These are phyloP conservation scores for Saccostrea echinata DNA, from an alignment of 1,140 invertebrate species.

Conservation along the genomic window DNA sequence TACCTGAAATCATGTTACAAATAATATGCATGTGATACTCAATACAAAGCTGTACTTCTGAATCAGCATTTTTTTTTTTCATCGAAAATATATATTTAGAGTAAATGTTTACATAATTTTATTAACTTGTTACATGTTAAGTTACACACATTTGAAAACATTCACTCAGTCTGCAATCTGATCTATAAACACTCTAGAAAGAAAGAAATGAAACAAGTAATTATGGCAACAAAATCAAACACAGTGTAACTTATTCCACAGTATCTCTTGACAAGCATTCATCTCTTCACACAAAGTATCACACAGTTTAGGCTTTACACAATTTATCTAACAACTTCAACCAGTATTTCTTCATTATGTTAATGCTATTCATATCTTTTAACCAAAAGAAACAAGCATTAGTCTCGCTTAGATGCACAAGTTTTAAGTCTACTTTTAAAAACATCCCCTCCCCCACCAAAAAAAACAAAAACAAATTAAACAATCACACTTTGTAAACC, in stretches of 20 bases:
- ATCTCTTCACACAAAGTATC: not conserved
- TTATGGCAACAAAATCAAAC: not conserved
- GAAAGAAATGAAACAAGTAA: conserved; percentile 4
- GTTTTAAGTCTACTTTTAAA: too few relatives aligned
- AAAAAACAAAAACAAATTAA: too few relatives aligned
- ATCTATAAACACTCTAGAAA: not conserved
- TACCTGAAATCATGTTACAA: too few relatives aligned
- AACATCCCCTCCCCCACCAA: too few relatives aligned
- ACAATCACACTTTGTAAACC: too few relatives aligned
- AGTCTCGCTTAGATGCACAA: too few relatives aligned
- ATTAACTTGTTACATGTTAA: conserved; percentile 13
- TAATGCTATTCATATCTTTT: too few relatives aligned
- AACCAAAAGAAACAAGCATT: too few relatives aligned
- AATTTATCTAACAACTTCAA: not conserved
- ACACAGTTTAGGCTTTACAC: not conserved
- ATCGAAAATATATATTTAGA: not conserved
- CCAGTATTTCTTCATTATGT: not conserved
- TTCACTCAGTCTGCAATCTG: not conserved
- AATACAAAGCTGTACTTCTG: too few relatives aligned
- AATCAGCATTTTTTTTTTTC: not conserved
- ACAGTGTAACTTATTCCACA: too few relatives aligned
- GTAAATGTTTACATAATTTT: conserved; percentile 1
- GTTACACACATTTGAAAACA: conserved; percentile 6
- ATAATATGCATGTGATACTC: too few relatives aligned
- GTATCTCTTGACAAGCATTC: not conserved